Evolutionary conservation across 2,113 vertebrate genomes (phyloP).

Genomic region (Sylvia atricapilla): DNA sequence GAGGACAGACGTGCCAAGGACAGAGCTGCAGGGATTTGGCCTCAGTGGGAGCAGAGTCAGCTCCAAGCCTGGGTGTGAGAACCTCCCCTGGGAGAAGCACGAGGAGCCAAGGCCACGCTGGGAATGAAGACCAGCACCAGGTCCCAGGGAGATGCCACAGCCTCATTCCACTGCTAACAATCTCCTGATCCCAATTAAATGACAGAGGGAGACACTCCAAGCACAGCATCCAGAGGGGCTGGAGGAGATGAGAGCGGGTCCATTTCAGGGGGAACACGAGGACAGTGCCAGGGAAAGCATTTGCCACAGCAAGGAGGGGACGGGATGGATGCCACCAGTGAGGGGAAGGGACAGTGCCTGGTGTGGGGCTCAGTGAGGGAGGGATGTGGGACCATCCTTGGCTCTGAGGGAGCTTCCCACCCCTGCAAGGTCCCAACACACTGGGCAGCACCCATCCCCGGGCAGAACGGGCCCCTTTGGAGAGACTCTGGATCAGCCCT

Average conservation of each 20-base stretch:
- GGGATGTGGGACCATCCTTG: background rate
- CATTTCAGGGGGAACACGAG: fast-evolving
- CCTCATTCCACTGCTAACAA: background rate
- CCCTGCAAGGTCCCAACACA: fast-evolving
- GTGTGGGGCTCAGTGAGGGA: background rate
- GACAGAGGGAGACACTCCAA: background rate
- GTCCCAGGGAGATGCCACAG: background rate
- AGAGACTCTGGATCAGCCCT: background rate
- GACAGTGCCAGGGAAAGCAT: background rate
- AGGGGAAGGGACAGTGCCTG: background rate
- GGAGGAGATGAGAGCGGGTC: fast-evolving
- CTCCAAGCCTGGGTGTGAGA: background rate
- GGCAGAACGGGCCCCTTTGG: background rate
- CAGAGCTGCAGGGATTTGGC: background rate
- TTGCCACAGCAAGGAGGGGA: background rate
- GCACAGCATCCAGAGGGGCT: background rate
- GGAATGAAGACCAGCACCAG: background rate
- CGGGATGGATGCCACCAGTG: fast-evolving
- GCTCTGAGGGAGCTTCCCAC: background rate
- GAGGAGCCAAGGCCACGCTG: background rate
- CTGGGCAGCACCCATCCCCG: background rate
- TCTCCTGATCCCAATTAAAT: background rate
- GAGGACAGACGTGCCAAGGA: background rate
- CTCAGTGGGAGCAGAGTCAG: background rate
- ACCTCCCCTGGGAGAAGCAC: background rate